Base-by-base conservation (phyloP, 2,888 invertebrate species). In the Apotomis turbidana region DNA sequence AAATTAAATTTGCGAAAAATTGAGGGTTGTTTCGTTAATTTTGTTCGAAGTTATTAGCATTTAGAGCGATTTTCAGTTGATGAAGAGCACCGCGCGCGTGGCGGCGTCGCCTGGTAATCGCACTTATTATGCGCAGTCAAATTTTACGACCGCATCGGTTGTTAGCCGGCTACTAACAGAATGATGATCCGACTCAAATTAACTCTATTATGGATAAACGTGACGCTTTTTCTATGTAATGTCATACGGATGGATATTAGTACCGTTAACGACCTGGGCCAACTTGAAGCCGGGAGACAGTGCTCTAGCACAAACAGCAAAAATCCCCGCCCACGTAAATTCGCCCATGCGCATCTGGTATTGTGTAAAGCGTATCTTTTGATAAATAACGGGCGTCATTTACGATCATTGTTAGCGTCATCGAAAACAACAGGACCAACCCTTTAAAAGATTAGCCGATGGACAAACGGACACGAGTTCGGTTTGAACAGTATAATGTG, bases 81-180 rank as follows among this genome's bases (percentile, higher is more conserved):
- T 90, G 88, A 90, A 87, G 85, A 88, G 86, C 85, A 86, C 86
- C 84, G 84, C 83, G 81, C 79, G 75, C 79, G 76, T 81, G 84
- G 79, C 83, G 82, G 83, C 84, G 83, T 85, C 82, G 83, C 80
- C 85, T 87, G 84, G 87, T 91, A 88, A 90, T 90, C 87, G 89
- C 86, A 80, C 91, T 91, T 89, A 91, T 91, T 92, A 91, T 90
- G 86, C 78, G 89, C 91, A 91, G 90, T 91, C 91, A 91, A 91
- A 91, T 93, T 93, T 92, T 91, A 93, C 87, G 91, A 92, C 84
- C 90, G 82, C 87, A 85, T 87, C 86, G 90, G 87, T 86, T 89
- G 88, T 89, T 88, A 88, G 84, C 85, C 84, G 87, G 85, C n/a
- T 87, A 86, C 87, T 86, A 87, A 87, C 86, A 88, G 87, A 90